These are phyloP conservation scores for Zaprionus davidi DNA, from an alignment of 1,140 invertebrate species.

Conservation along the genomic window DNA sequence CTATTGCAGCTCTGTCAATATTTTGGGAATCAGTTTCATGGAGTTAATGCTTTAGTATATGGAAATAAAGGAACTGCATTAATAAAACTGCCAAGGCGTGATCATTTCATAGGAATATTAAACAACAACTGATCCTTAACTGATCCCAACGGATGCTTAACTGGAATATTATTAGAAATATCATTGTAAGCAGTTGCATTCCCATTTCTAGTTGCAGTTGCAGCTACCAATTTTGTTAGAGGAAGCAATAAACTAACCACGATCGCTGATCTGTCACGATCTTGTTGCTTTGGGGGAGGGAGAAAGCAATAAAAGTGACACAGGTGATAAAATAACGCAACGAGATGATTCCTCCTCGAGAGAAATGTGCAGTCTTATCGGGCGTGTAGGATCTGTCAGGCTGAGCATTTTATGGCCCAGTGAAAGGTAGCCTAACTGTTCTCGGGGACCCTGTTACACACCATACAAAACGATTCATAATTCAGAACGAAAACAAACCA, in stretches of 20 bases:
- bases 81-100: neutral
- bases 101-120: neutral
- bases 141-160: neutral
- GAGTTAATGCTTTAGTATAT: neutral
- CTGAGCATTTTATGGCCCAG: slow-evolving; percentile 62
- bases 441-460: slow-evolving; percentile 60
- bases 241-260: slow-evolving; percentile 79
- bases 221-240: slow-evolving; percentile 27
- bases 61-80: neutral
- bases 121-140: neutral
- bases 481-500: slow-evolving; percentile 49
- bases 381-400: slow-evolving; percentile 61
- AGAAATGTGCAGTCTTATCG: slow-evolving; percentile 47
- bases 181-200: neutral
- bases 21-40: neutral
- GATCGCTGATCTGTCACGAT: slow-evolving; percentile 77
- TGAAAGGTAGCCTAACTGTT: slow-evolving; percentile 67
- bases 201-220: slow-evolving; percentile 1
- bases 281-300: slow-evolving; percentile 42
- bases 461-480: slow-evolving; percentile 57
- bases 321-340: slow-evolving; percentile 78
- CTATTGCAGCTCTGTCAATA: rapidly evolving
- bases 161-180: slow-evolving; percentile 1
- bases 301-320: slow-evolving; percentile 77
- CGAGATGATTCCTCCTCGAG: slow-evolving; percentile 61